phyloP scores from a whole-genome alignment of 1,140 invertebrate genomes.

The Tetragnatha versicolor region DNA sequence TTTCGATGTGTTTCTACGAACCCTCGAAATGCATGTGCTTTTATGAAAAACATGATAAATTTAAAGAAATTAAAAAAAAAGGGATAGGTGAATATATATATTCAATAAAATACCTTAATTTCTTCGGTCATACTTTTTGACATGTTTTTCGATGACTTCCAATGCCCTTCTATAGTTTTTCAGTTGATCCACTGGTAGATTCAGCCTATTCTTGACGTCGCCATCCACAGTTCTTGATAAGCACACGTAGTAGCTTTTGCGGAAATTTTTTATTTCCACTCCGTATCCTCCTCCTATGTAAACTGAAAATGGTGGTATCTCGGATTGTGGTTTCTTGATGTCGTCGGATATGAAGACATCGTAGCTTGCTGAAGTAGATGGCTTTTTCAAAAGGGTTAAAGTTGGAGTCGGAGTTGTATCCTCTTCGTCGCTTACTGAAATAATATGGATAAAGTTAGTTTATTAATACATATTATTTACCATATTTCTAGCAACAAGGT shows the following conservation, averaged over 20 bases:
- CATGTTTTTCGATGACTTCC: not conserved
- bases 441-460: too few species aligned
- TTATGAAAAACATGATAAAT: not conserved
- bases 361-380: too few species aligned
- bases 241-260: not conserved
- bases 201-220: not conserved
- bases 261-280: not conserved
- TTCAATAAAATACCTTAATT: not conserved
- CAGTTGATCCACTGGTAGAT: not conserved
- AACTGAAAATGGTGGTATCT: too few species aligned
- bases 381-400: too few species aligned
- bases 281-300: not conserved
- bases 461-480: too few species aligned
- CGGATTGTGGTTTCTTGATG: too few species aligned
- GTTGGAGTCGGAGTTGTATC: too few species aligned
- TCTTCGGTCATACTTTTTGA: not conserved
- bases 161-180: not conserved
- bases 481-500: too few species aligned
- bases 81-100: not conserved
- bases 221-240: not conserved
- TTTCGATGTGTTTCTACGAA: not conserved
- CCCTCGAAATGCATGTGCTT: not conserved
- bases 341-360: too few species aligned
- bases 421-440: too few species aligned
- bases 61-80: not conserved